A percentile compares a stretch with the other conserved stretches of the same genome.
Evolutionary conservation across 2,888 invertebrate species (phyloP).

Genomic region (Netelia fuscicornis): DNA sequence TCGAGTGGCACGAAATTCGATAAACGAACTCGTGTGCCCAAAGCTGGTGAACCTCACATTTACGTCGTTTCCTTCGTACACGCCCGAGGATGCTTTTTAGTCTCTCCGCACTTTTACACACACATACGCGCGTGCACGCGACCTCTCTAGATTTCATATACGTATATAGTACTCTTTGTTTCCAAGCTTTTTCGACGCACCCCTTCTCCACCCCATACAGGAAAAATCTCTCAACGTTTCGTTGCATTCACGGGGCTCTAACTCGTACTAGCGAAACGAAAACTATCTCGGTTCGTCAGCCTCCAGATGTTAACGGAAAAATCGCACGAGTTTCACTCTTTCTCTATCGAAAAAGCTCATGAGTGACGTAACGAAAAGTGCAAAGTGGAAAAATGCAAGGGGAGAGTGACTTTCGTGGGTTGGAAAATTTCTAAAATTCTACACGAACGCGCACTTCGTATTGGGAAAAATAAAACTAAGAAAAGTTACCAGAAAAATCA

Average conservation of each 20-base stretch:
- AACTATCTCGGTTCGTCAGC: constrained; percentile 47
- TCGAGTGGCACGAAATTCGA: constrained; percentile 61
- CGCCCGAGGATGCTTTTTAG: constrained; percentile 33
- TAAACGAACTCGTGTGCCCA: constrained; percentile 55
- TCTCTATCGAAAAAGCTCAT: neutral
- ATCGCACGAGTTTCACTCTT: neutral
- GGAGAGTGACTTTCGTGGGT: neutral
- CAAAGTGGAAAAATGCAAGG: constrained; percentile 2
- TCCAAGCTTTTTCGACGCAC: neutral
- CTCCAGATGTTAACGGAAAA: constrained; percentile 24
- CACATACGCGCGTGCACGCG: neutral
- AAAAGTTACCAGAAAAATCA: constrained; percentile 53
- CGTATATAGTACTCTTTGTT: constrained; percentile 13
- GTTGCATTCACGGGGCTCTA: constrained; percentile 16
- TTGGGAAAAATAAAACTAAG: neutral
- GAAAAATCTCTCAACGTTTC: constrained; percentile 18
- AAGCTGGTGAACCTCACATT: constrained; percentile 47
- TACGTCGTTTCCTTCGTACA: constrained; percentile 18
- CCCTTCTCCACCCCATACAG: neutral
- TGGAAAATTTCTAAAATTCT: neutral
- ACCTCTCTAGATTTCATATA: neutral
- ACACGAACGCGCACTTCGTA: neutral
- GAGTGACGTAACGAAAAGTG: constrained; percentile 7
- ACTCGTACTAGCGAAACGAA: constrained; percentile 30
- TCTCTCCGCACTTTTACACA: constrained; percentile 11